phyloP scores from a whole-genome alignment of 2,797 vertebrate species.

The Semaprochilodus insignis region DNA sequence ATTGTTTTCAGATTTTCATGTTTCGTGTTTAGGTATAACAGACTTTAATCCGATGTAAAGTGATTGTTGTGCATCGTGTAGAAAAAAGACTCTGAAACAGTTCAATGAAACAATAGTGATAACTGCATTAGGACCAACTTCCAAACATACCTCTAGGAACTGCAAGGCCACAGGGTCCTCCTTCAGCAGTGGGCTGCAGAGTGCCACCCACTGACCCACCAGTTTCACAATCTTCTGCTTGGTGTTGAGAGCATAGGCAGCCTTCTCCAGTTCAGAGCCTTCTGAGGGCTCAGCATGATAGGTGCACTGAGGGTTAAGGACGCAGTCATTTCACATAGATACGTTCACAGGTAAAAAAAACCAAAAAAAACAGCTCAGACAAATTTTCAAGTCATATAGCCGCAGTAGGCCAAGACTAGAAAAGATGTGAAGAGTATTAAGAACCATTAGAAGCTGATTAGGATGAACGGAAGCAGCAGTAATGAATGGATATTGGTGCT shows the following conservation, averaged over 20 bases:
- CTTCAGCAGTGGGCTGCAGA: constrained; percentile 85
- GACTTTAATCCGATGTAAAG: no score
- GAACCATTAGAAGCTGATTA: background rate
- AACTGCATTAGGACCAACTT: background rate
- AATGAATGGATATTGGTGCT: constrained; percentile 90
- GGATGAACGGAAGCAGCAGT: background rate
- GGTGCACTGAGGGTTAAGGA: constrained; percentile 83
- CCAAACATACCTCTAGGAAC: constrained; percentile 86
- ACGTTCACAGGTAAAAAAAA: background rate
- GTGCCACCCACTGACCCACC: constrained; percentile 88
- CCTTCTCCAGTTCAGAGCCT: constrained; percentile 88
- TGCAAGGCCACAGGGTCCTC: constrained; percentile 81
- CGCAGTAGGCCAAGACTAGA: background rate
- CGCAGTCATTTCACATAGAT: background rate
- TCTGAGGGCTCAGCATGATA: constrained; percentile 86
- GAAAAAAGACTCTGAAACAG: no score
- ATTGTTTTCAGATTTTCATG: no score
- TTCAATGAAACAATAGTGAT: background rate
- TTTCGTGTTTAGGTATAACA: no score
- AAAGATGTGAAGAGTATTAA: background rate
- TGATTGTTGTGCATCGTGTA: no score
- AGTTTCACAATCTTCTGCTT: constrained; percentile 91
- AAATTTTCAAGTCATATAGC: background rate
- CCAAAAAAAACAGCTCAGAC: background rate
- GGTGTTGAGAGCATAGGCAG: constrained; percentile 82